Base-by-base conservation (phyloP, 2,888 invertebrate species). In the Hypomecis atomaria region DNA sequence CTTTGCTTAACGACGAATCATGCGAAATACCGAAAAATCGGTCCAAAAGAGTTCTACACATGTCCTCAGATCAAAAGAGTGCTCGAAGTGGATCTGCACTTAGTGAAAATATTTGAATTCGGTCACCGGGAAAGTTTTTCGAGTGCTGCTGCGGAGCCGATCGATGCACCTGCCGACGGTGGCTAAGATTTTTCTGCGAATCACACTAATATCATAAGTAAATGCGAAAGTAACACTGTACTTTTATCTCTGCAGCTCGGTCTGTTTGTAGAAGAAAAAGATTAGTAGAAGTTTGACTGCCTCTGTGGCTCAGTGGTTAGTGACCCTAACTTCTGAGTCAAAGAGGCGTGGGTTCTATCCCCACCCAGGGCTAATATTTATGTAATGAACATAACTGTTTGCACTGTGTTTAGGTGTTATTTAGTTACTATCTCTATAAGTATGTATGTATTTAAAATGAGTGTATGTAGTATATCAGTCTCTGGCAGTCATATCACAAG, bases 31-130 rank as follows among this genome's bases (percentile, higher is more conserved):
- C 72, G 69, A 77, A 82, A 85, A 84, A 79, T 78, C 72, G 69
- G 71, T 44, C 57, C 66, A 69, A 78, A 79, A 81, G 75, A 78
- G 70, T 74, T 69, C 70, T 59, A 63, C 73, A 74, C 74, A 78
- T 76, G 66, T 72, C 72, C 81, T 79, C 78, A 76, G 77, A 76
- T 83, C 83, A 84, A 84, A 87, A 79, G 83, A 78, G 74, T 70
- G 69, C 76, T 79, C 70, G 57, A 76, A 81, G 78, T 67, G 78
- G 78, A 81, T 83, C 79, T 81, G 77, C 80, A 81, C 82, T 86
- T 81, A 83, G 82, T 78, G 80, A 83, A 88, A 88, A 88, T 87
- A 86, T 88, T 88, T 82, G 85, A 84, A 87, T 86, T 78, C 81
- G 79, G 81, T 83, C 81, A 83, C 81, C 79, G 81, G 75, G 66